Base-by-base conservation (phyloP, 2,797 vertebrate species). In the Poeciliopsis turneri region DNA sequence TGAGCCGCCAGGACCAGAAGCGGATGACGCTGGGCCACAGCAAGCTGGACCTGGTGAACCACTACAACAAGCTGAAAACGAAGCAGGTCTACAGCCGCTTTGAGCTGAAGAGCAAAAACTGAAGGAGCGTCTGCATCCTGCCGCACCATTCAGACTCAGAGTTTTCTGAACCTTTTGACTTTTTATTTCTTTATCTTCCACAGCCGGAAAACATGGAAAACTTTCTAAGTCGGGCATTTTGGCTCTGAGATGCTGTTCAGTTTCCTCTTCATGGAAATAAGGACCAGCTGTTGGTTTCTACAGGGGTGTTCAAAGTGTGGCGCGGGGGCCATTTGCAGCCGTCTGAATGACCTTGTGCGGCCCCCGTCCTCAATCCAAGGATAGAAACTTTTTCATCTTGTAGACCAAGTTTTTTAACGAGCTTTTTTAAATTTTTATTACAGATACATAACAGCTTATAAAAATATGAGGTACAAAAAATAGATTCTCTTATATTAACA, bases 1-100 rank as follows among this genome's bases (percentile, higher is more conserved):
- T 96, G 59, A 93, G 10, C 0, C 94, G 96, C 9, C 86, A 93
- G 16, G 96, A 97, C 10, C 94, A 96, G 84, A 99, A 99, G 51
- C 94, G 97, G 64, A 92, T 98, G 97, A 99, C 98, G 1, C 92
- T 99, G n/a, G 98, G 98, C 47, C 98, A 99, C 92, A 99, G 98
- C 91, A 99, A 99, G 86, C 93, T 99, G 90, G 98, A 99, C 92
- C 95, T 99, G 86, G 97, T 99, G 84, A 98, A 97, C 88, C 97
- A 98, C 59, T 97, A 97, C 94, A 98, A 98, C 95, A 96, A 97
- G 90, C 89, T 97, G 89, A 98, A 97, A 84, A 90, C 94, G 80
- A 98, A 95, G 88, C 95, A 96, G 12, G 93, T 98, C 47, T 97
- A 97, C 90, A 99, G 98, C 80, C 96, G 98, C 78, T 99, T 99